Evolutionary conservation across 2,797 vertebrate genomes (phyloP), one percentile per base, ranked within the genome.

Genomic region (Pempheris klunzingeri): DNA sequence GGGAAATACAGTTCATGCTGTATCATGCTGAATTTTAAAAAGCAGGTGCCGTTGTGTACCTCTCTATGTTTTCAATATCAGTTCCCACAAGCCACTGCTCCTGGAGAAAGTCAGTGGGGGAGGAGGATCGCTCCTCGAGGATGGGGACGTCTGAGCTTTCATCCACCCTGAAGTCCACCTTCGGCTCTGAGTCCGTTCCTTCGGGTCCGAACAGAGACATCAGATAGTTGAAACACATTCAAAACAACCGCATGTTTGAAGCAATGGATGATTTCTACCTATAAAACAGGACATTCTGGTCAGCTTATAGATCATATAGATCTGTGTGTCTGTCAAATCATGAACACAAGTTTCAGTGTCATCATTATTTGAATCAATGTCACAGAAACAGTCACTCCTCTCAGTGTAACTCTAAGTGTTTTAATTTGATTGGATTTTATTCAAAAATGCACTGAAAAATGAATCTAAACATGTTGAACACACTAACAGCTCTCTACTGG

Each of bases 51-150:
- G 43, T 30, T 13, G 3, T 65, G 58, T 93, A 99, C 98, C 96
- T 96, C 84, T 99, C 98, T 61, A 97, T 98, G 85, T 98, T 99
- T 82, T 99, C 96, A 61, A 98, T 98, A 80, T 99, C 97, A 22
- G 95, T 96, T 88, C 96, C 97, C 95, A 99, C 97, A 90, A 98
- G 95, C 96, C 96, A 97, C 86, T 95, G 93, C 81, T 97, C 96
- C 64, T 97, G 96, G 60, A 96, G 96, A 69, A 91, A 94, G 71
- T 98, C 97, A 63, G 93, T 82, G 53, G 97, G 97, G 72, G 97
- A 96, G 36, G 96, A 96, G 4, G 96, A 96, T 0, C 93, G 92
- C 39, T 99, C 97, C 72, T 99, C 98, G 87, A 98, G 94, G 88
- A 97, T 97, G 66, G 97, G 97, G 59, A 96, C 93, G 77, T 99